phyloP scores from a whole-genome alignment of 2,888 invertebrate species.

The Melolontha melolontha region DNA sequence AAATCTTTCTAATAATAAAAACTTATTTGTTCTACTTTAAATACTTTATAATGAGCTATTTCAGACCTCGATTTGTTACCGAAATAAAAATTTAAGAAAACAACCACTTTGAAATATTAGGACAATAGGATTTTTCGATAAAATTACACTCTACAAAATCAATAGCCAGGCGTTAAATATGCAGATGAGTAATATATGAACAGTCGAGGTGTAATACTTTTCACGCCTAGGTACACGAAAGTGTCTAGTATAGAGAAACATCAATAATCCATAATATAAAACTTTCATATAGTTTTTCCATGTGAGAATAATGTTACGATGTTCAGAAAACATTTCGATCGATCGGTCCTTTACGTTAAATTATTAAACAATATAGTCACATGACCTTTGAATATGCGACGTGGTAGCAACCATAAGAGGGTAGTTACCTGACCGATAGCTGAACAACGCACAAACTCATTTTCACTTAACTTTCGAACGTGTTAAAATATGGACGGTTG shows the following conservation, averaged over 20 bases:
- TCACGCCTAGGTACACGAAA: background rate
- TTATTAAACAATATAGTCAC: constrained; percentile 61
- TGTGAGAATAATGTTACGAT: constrained; percentile 24
- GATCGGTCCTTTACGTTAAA: constrained; percentile 54
- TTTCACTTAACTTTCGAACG: constrained; percentile 32
- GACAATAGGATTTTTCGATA: too few relatives aligned
- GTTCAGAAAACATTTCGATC: constrained; percentile 32
- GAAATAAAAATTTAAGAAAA: too few relatives aligned
- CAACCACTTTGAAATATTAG: too few relatives aligned
- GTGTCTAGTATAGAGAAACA: background rate
- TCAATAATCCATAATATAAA: constrained; percentile 6
- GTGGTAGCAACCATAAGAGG: constrained; percentile 42
- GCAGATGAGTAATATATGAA: too few relatives aligned
- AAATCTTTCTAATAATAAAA: too few relatives aligned
- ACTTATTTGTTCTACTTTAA: too few relatives aligned
- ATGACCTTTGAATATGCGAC: constrained; percentile 54
- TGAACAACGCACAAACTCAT: constrained; percentile 24
- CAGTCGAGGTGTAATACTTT: background rate
- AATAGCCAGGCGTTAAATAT: too few relatives aligned
- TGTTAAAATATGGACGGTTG: constrained; percentile 34
- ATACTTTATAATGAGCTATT: too few relatives aligned
- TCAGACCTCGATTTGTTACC: too few relatives aligned
- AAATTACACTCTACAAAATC: too few relatives aligned
- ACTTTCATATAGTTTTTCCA: constrained; percentile 6
- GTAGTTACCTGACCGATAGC: constrained; percentile 24